phyloP scores from a whole-genome alignment of 1,140 invertebrate genomes.

The Papilio aristodemus region DNA sequence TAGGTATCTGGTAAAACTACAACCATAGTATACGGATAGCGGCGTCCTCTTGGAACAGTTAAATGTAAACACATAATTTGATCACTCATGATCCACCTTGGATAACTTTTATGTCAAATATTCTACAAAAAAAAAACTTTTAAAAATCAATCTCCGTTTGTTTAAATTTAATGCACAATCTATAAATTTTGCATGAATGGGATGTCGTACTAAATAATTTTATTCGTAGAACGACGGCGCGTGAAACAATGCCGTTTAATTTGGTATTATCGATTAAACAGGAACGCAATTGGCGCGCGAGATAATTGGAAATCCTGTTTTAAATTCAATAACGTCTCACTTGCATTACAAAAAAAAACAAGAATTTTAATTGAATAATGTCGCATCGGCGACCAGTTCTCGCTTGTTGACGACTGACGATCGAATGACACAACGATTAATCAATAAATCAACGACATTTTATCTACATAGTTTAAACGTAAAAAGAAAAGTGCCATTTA shows the following conservation, averaged over 20 bases:
- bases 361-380: slow-evolving; percentile 28
- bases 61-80: no score
- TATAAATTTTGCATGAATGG: slow-evolving; percentile 2
- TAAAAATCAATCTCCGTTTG: background rate
- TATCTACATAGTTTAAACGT: background rate
- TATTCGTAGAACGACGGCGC: slow-evolving; percentile 6
- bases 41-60: no score
- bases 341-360: slow-evolving; percentile 26
- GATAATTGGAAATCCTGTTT: slow-evolving; percentile 31
- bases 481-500: background rate
- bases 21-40: no score
- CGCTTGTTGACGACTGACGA: slow-evolving; percentile 2
- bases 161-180: background rate
- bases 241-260: slow-evolving; percentile 29
- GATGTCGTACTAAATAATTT: slow-evolving; percentile 12
- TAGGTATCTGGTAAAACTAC: no score
- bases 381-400: background rate
- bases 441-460: slow-evolving; percentile 24
- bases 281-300: slow-evolving; percentile 17
- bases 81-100: no score
- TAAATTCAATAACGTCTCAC: slow-evolving; percentile 30
- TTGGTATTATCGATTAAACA: slow-evolving; percentile 28
- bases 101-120: no score
- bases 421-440: slow-evolving; percentile 18
- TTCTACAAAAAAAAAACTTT: no score